These are phyloP conservation scores for Punctoribates punctum DNA, from an alignment of 2,888 invertebrate species.

Conservation along the genomic window DNA sequence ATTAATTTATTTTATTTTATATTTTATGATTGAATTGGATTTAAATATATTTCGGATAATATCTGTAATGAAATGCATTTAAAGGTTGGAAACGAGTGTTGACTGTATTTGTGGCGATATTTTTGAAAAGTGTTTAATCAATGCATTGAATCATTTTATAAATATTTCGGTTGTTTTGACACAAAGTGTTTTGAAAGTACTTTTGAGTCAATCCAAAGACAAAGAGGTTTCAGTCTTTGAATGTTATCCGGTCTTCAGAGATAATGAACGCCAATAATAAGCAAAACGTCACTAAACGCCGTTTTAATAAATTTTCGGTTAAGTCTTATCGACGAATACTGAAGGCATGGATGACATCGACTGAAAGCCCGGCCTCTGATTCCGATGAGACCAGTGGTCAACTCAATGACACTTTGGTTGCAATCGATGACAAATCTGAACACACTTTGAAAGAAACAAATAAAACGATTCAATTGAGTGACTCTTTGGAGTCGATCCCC, in stretches of 20 bases:
- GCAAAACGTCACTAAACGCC: neutral
- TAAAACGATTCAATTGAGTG: neutral
- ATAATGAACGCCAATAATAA: neutral
- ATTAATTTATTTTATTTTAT: no score
- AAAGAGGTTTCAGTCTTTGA: no score
- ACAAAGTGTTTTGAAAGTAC: no score
- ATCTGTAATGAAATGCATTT: no score
- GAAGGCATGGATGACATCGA: neutral
- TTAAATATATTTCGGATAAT: no score
- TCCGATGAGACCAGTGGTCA: neutral
- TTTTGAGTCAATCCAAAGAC: no score
- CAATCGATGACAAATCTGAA: neutral
- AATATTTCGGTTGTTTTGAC: no score
- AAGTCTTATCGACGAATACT: neutral
- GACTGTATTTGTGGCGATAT: neutral
- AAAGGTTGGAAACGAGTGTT: neutral
- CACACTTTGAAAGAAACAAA: neutral
- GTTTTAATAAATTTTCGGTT: neutral
- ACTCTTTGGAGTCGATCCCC: conserved; percentile 7
- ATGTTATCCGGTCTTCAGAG: neutral
- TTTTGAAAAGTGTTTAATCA: neutral
- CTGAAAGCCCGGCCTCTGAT: neutral
- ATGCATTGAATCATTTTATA: neutral
- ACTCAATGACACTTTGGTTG: neutral
- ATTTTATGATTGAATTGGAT: no score